These are phyloP conservation scores for Alligator sinensis DNA, from an alignment of 2,113 vertebrate genomes.

Conservation along the genomic window DNA sequence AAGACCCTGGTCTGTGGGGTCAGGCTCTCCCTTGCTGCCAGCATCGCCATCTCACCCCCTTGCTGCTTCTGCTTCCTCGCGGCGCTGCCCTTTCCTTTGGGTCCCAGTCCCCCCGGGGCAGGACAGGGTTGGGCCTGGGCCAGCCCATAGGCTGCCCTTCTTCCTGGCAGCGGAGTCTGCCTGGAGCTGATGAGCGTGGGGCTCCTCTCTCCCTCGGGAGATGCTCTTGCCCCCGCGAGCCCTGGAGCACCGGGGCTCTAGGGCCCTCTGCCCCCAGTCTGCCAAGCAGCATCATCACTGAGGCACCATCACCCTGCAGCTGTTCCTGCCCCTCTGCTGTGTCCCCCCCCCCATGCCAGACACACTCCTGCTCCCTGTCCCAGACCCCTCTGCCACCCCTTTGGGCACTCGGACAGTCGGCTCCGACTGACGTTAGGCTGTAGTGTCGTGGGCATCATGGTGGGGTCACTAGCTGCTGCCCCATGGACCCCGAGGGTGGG, in stretches of 20 bases:
- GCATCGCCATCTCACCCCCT: not conserved
- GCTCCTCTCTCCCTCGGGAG: not conserved
- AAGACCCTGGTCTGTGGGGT: not conserved
- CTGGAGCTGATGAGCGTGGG: not conserved
- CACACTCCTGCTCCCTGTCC: not conserved
- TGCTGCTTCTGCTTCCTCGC: not conserved
- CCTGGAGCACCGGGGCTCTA: not conserved
- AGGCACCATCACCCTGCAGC: not conserved
- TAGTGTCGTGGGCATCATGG: accelerated
- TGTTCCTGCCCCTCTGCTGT: not conserved
- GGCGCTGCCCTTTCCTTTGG: not conserved
- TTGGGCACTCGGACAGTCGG: not conserved
- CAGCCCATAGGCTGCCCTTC: not conserved
- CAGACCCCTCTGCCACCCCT: not conserved
- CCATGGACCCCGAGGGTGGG: not conserved
- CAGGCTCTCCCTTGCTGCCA: not conserved
- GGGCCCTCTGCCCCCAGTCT: constrained; percentile 16
- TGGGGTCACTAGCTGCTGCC: not conserved
- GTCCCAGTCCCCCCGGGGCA: not conserved
- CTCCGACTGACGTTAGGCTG: too few relatives aligned
- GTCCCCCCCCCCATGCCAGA: not conserved
- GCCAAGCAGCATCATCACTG: not conserved
- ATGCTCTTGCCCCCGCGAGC: not conserved
- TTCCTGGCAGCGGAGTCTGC: not conserved
- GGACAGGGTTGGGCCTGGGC: not conserved